Conservation (phyloP, 2,888 invertebrate genomes). For the Drosophila algonquin region DNA sequence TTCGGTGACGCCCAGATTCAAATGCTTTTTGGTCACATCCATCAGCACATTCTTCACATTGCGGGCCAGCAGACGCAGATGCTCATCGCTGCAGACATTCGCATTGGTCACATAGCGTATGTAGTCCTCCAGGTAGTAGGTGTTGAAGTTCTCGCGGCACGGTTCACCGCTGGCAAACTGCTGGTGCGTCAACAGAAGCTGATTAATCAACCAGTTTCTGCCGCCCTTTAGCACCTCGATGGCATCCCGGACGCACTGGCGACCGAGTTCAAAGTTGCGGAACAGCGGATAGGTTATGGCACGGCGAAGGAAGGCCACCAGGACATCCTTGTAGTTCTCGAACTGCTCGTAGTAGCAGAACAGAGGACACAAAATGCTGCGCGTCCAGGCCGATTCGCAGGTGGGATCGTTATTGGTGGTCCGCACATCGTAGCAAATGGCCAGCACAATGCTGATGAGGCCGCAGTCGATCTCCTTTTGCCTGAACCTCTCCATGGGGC, state of each 20-base stretch:
- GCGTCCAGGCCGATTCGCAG: slow-evolving; percentile 83
- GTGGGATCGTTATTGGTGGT: slow-evolving; percentile 81
- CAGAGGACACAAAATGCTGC: slow-evolving; percentile 79
- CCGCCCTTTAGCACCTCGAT: slow-evolving; percentile 78
- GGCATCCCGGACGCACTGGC: slow-evolving; percentile 78
- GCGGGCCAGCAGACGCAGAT: slow-evolving; percentile 75
- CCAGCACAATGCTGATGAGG: slow-evolving; percentile 81
- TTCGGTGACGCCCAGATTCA: slow-evolving; percentile 76
- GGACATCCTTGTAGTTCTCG: slow-evolving; percentile 73
- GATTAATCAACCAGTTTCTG: slow-evolving; percentile 80
- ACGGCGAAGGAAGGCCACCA: slow-evolving; percentile 81
- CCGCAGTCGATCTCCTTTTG: slow-evolving; percentile 80
- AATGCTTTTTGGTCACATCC: slow-evolving; percentile 75
- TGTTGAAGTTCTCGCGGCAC: slow-evolving; percentile 74
- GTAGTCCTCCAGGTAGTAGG: slow-evolving; percentile 79
- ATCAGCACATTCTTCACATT: slow-evolving; percentile 80
- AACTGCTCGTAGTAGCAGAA: slow-evolving; percentile 81
- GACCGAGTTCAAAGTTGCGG: slow-evolving; percentile 81
- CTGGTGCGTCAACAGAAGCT: slow-evolving; percentile 77
- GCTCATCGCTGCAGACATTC: slow-evolving; percentile 57
- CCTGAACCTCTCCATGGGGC: slow-evolving; percentile 19
- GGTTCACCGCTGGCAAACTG: slow-evolving; percentile 67
- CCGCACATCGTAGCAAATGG: slow-evolving; percentile 82
- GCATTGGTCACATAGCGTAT: slow-evolving; percentile 76
- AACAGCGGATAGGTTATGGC: slow-evolving; percentile 82